A percentile compares a stretch with the other conserved stretches of the same genome.
phyloP scores from a whole-genome alignment of 2,797 vertebrate species.

The Lagorchestes hirsutus region DNA sequence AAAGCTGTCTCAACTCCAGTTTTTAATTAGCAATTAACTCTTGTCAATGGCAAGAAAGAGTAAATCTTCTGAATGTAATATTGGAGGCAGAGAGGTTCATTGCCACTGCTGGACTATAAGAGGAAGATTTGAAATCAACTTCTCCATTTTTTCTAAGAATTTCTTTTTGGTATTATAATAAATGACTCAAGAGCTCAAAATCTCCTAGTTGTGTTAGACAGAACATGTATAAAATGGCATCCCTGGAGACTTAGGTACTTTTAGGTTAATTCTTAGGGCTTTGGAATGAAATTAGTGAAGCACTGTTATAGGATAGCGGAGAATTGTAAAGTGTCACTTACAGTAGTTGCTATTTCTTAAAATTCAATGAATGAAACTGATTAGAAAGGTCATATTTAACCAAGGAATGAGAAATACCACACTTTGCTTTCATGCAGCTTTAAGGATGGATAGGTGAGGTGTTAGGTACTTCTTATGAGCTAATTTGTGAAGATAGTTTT shows the following conservation, averaged over 20 bases:
- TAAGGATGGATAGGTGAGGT: neutral
- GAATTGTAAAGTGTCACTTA: slow-evolving; percentile 32
- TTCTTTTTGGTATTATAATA: neutral
- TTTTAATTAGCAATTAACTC: slow-evolving; percentile 10
- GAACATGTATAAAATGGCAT: neutral
- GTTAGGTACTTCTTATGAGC: slow-evolving; percentile 21
- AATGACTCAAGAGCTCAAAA: slow-evolving; percentile 25
- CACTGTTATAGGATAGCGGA: slow-evolving; percentile 28
- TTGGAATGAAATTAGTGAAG: slow-evolving; percentile 57
- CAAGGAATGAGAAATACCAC: slow-evolving; percentile 35
- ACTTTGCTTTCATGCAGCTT: neutral
- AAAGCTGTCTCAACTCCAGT: neutral
- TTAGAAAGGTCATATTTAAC: slow-evolving; percentile 51
- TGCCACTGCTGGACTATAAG: neutral
- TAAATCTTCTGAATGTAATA: slow-evolving; percentile 16
- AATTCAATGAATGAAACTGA: slow-evolving; percentile 37
- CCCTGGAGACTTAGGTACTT: neutral
- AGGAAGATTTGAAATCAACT: slow-evolving; percentile 11
- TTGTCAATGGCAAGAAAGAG: neutral
- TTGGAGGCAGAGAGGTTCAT: neutral
- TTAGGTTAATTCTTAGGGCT: slow-evolving; percentile 38
- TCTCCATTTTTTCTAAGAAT: neutral
- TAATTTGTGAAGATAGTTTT: slow-evolving; percentile 19
- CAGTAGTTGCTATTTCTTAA: slow-evolving; percentile 52
- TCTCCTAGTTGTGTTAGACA: slow-evolving; percentile 12